These are phyloP conservation scores for Craniophora ligustri DNA, from an alignment of 2,888 invertebrate genomes.

Conservation along the genomic window DNA sequence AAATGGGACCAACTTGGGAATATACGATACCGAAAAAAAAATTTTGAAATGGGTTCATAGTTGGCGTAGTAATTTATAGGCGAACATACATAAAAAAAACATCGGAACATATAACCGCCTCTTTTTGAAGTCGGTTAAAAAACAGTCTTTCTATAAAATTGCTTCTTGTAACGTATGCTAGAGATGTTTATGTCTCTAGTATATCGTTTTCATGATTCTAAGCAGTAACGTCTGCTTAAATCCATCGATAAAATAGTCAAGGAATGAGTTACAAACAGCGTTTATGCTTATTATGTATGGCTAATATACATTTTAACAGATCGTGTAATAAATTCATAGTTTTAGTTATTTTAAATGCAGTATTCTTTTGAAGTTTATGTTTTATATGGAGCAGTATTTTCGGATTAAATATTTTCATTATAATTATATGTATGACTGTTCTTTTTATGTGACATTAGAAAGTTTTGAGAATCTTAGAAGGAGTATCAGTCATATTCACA, in stretches of 20 bases:
- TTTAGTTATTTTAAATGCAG: slow-evolving; percentile 15
- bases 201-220: background rate
- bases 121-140: too few species aligned
- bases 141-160: background rate
- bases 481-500: too few species aligned
- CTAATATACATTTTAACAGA: slow-evolving; percentile 39
- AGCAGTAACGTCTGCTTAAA: too few species aligned
- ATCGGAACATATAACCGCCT: too few species aligned
- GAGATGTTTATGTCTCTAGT: slow-evolving; percentile 6
- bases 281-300: slow-evolving; percentile 16
- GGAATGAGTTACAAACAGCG: slow-evolving; percentile 18
- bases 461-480: too few species aligned
- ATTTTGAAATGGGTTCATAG: too few species aligned
- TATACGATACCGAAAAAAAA: too few species aligned
- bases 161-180: slow-evolving; percentile 17
- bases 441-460: slow-evolving; percentile 6
- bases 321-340: slow-evolving; percentile 25
- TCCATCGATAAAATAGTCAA: slow-evolving; percentile 21
- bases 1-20: too few species aligned
- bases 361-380: slow-evolving; percentile 28
- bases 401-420: slow-evolving; percentile 10
- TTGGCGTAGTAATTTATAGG: too few species aligned
- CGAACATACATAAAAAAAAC: too few species aligned
- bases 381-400: slow-evolving; percentile 3
- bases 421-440: slow-evolving; percentile 1